phyloP scores from a whole-genome alignment of 2,797 vertebrate species.

The Chloroceryle amazona region DNA sequence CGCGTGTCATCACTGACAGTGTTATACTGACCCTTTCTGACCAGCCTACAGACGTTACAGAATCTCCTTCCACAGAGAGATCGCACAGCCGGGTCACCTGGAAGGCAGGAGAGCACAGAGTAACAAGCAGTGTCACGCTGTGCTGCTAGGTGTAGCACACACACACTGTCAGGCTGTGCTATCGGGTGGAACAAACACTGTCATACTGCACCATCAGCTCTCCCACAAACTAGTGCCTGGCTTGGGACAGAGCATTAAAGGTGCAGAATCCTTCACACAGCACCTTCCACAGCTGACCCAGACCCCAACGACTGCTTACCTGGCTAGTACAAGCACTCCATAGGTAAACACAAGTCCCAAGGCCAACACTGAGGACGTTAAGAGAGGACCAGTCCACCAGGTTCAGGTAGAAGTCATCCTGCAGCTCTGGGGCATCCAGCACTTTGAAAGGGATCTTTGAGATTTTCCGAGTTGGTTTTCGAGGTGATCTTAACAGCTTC shows the following conservation, averaged over 20 bases:
- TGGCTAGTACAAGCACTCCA: constrained; percentile 99
- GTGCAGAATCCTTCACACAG: background rate
- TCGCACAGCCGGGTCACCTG: constrained; percentile 97
- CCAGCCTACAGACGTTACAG: constrained; percentile 98
- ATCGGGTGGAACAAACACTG: background rate
- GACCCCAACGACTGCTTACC: constrained; percentile 67
- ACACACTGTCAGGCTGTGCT: too few relatives aligned
- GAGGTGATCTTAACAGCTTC: constrained; percentile 94
- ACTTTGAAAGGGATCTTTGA: constrained; percentile 99
- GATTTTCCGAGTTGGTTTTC: constrained; percentile 97
- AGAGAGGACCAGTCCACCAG: constrained; percentile 99
- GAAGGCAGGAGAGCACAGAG: background rate
- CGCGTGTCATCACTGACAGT: background rate
- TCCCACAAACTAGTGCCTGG: background rate
- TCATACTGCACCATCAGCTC: background rate
- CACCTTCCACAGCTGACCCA: background rate
- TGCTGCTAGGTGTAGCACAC: background rate
- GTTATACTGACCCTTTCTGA: constrained; percentile 91
- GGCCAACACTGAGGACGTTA: constrained; percentile 96
- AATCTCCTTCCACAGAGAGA: constrained; percentile 97
- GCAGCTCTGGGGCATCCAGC: constrained; percentile 95
- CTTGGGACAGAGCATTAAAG: background rate
- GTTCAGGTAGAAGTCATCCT: constrained; percentile 99
- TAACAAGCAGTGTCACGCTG: background rate
- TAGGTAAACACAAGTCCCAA: constrained; percentile 97